Base-by-base conservation (phyloP, 2,888 invertebrate genomes). In the Candidula unifasciata region DNA sequence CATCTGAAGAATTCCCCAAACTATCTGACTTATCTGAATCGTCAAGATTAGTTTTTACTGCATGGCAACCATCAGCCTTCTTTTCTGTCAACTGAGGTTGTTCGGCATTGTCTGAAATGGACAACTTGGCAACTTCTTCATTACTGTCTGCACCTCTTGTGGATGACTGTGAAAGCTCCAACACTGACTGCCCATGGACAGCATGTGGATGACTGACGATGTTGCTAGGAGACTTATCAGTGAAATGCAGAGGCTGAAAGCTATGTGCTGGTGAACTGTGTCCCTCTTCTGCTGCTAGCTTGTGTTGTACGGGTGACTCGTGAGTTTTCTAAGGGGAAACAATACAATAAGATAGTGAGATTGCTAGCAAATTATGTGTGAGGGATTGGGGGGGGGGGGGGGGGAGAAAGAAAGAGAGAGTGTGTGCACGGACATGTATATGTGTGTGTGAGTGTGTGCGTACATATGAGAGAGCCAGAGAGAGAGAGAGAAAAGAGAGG, bases 91-190 rank as follows among this genome's bases (percentile, higher is more conserved):
- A 27, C 21, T 16, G 16, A 27, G 27, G 2, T n/a, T 73, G 73
- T 13, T 52, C n/a, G n/a, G 44, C 0, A 60, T 21, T n/a, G 44
- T 27, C n/a, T 13, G 54, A 54, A 18, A 30, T 52, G 44, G 73
- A 52, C 6, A n/a, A 44, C 27, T 18, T 8, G 10, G 35, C 73
- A 6, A 13, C n/a, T 44, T 73, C 52, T 10, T 73, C 44, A 44
- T 44, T 13, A 44, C 16, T n/a, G 8, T 73, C 27, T 44, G 52
- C n/a, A 27, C 10, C 35, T 10, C n/a, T 73, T 37, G 18, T 69
- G 10, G 73, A 64, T 33, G 89, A 88, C 27, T 86, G 77, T 21
- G 77, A 82, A 73, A 86, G 85, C 33, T 82, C 77, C 21, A 84
- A 66, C 1, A 81, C 85, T 60, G 79, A 66, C 64, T 87, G 86